These are phyloP conservation scores for Paedocypris micromegethes DNA, from an alignment of 2,797 vertebrate genomes.

Conservation along the genomic window DNA sequence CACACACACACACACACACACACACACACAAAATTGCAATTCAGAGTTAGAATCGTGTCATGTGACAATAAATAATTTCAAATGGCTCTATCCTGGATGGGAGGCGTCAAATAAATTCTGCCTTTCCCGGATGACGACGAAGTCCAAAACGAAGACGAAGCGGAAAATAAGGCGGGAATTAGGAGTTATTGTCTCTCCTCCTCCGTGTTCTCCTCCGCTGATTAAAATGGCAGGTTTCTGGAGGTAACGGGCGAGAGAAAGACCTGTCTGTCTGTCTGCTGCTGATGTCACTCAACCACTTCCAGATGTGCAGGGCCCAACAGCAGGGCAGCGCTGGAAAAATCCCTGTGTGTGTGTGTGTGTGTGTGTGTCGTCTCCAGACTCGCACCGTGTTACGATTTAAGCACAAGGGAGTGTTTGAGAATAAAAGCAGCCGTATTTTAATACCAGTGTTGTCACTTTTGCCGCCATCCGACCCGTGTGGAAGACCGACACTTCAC, in stretches of 20 bases:
- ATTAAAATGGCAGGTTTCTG: slow-evolving; percentile 36
- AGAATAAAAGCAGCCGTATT: slow-evolving; percentile 36
- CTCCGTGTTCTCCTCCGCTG: slow-evolving; percentile 3
- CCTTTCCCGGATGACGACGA: neutral
- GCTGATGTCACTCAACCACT: slow-evolving; percentile 69
- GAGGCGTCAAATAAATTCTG: slow-evolving; percentile 12
- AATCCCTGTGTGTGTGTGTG: slow-evolving; percentile 37
- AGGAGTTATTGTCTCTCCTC: slow-evolving; percentile 17
- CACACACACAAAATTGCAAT: neutral
- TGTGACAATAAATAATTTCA: neutral
- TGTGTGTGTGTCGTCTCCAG: slow-evolving; percentile 29
- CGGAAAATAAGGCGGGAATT: neutral
- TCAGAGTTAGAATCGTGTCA: neutral
- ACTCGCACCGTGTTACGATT: slow-evolving; percentile 52
- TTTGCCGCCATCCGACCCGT: slow-evolving; percentile 3
- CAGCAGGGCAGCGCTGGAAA: slow-evolving; percentile 42
- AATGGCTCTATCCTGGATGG: neutral
- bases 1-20: slow-evolving; percentile 7
- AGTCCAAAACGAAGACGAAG: neutral
- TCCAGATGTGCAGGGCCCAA: slow-evolving; percentile 66
- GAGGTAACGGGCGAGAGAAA: slow-evolving; percentile 53
- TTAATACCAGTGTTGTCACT: slow-evolving; percentile 34
- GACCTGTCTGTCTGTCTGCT: slow-evolving; percentile 66
- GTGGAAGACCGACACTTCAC: slow-evolving; percentile 14
- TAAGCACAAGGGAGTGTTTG: slow-evolving; percentile 29